Conservation (phyloP, 2,113 vertebrate species). For the Danionella cerebrum region DNA sequence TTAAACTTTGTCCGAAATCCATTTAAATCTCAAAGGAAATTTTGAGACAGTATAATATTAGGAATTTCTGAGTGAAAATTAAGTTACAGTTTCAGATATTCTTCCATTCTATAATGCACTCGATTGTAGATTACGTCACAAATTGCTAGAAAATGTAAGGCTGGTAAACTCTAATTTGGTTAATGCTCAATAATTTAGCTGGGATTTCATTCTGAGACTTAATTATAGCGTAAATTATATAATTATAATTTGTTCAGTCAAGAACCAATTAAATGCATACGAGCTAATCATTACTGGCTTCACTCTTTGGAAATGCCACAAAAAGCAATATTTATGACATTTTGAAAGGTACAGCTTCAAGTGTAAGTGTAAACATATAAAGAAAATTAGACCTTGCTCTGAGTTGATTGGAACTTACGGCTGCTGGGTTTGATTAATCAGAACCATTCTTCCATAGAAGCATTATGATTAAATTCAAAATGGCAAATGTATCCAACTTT, state of each 20-base stretch:
- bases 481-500: neutral
- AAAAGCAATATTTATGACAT: neutral
- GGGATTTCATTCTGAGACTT: neutral
- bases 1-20: too few relatives aligned
- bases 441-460: conserved; percentile 24
- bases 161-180: neutral
- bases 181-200: neutral
- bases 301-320: neutral
- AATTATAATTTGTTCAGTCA: conserved; percentile 20
- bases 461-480: neutral
- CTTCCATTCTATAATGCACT: too few relatives aligned
- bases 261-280: conserved; percentile 28
- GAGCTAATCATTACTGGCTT: conserved; percentile 15
- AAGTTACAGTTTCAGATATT: too few relatives aligned
- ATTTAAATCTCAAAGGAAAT: too few relatives aligned
- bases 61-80: too few relatives aligned
- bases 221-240: conserved; percentile 26
- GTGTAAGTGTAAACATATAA: neutral
- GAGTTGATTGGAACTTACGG: neutral
- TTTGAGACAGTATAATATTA: too few relatives aligned
- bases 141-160: neutral
- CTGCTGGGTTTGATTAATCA: conserved; percentile 23
- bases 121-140: neutral
- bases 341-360: neutral
- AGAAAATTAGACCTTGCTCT: neutral